Evolutionary conservation across 2,888 invertebrate species (phyloP), one percentile per base, ranked within the genome.

Genomic region (Phymatocera aterrima): DNA sequence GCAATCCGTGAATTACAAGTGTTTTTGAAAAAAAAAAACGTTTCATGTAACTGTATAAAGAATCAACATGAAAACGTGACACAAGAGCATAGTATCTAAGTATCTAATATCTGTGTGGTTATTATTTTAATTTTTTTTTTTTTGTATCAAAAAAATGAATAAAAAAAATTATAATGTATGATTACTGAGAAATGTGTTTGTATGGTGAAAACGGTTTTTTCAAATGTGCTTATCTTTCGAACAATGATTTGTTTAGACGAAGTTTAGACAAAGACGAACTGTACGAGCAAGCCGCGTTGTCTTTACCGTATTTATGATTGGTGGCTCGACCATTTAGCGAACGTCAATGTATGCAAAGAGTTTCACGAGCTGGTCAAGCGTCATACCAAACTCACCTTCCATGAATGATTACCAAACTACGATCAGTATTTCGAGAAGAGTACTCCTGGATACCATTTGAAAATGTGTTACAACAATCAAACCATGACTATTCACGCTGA

Each of bases 21-120:
- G 48, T 72, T 72, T 51, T 72, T 72, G 72, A 72, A 72, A 43
- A 68, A 72, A 61, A 12, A 64, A 64, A 72, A 43, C 15, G 68
- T 72, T 72, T 51, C 34, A 34, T 51, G 51, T 72, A 72, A 51
- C 31, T 70, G 70, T 72, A 72, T 51, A 72, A 51, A 72, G 51
- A 72, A 48, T 72, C 51, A n/a, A 31, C 34, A 72, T 72, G 72
- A 34, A 72, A 72, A 48, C 72, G 51, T 72, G n/a, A 72, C 51
- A 31, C 51, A 72, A 48, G 72, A 72, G 12, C 34, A 72, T 72
- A 72, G 31, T 28, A 34, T 28, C 15, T 72, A 72, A 51, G 72
- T 51, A 72, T 72, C 72, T 72, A 72, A 51, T 31, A 72, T 72
- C 34, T 48, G 72, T 72, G 72, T 51, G 51, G 10, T 21, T 72